Base-by-base conservation (phyloP, 2,113 vertebrate genomes). In the Hippocampus guttulatus region DNA sequence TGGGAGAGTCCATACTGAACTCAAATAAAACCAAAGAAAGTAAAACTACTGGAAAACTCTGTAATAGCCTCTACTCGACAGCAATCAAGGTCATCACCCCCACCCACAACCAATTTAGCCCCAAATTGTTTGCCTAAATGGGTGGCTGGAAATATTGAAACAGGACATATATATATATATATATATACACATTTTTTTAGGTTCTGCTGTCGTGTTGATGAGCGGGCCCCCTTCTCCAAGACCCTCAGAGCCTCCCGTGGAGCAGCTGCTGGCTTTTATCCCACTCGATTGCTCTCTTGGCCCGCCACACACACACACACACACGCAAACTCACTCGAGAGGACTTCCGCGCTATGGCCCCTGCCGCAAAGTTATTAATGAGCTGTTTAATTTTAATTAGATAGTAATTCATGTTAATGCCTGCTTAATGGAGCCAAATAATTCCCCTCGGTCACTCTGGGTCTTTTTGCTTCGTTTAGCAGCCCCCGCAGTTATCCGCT, bases 361-460 rank as follows among this genome's bases (percentile, higher is more conserved):
- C 87, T 15, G 85, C 86, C 71, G 82, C 85, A 90, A 91, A 92
- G 88, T 92, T 92, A 91, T 92, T 91, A 92, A 91, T 90, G 88
- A 93, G 86, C 87, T 91, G 89, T 91, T 92, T 92, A 85, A 91
- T 91, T 92, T 90, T 90, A 92, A 92, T 92, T 92, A 92, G 90
- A 91, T 88, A 91, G 89, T 91, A 91, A 92, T 91, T 92, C 90
- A 91, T 92, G 91, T 92, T 92, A 92, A 92, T 92, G 90, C 90
- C 84, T 89, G 89, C 89, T 89, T 92, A 91, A 93, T 90, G 89
- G 90, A 89, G 87, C 88, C 86, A 91, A 83, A 90, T 90, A 86
- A 87, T 89, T 88, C 90, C 90, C 86, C 88, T 92, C 83, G 85
- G 90, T 90, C 89, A 90, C 85, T 90, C 61, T 71, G 86, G 80